These are phyloP conservation scores for Andrena hattorfiana DNA, from an alignment of 2,888 invertebrate genomes.

Conservation along the genomic window DNA sequence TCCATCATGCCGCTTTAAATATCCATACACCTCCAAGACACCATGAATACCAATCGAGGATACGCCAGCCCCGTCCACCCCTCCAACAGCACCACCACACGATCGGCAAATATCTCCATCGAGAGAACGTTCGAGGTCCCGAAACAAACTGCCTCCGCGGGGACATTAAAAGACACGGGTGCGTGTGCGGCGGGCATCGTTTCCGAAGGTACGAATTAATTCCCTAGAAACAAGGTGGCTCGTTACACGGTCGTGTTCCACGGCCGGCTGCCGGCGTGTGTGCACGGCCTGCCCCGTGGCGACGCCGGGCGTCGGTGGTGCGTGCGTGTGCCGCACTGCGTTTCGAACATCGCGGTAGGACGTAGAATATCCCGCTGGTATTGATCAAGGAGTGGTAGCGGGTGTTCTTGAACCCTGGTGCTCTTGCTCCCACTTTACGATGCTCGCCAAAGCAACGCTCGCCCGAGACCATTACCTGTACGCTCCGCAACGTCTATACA, in stretches of 20 bases:
- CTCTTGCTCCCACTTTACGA: slow-evolving; percentile 80
- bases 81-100: not conserved
- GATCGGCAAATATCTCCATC: not conserved
- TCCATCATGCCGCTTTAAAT: too few relatives aligned
- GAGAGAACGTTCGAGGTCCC: not conserved
- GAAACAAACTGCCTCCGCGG: not conserved
- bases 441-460: slow-evolving; percentile 68
- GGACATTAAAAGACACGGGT: not conserved
- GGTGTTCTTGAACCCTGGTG: slow-evolving; percentile 81
- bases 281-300: slow-evolving; percentile 6
- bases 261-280: slow-evolving; percentile 11
- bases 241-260: slow-evolving; percentile 37
- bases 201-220: slow-evolving; percentile 42
- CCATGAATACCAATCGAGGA: too few relatives aligned
- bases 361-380: slow-evolving; percentile 72
- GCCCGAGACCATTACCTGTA: slow-evolving; percentile 49
- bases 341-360: slow-evolving; percentile 65
- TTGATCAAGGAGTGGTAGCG: slow-evolving; percentile 82
- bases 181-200: slow-evolving; percentile 1
- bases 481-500: slow-evolving; percentile 1
- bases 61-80: not conserved
- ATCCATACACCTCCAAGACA: too few relatives aligned
- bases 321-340: slow-evolving; percentile 59
- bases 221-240: slow-evolving; percentile 32
- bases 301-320: slow-evolving; percentile 48